Percentiles rank a stretch among this genome's conserved stretches.
Evolutionary conservation across 2,888 invertebrate species (phyloP).

Genomic region (Geotrupes spiniger): DNA sequence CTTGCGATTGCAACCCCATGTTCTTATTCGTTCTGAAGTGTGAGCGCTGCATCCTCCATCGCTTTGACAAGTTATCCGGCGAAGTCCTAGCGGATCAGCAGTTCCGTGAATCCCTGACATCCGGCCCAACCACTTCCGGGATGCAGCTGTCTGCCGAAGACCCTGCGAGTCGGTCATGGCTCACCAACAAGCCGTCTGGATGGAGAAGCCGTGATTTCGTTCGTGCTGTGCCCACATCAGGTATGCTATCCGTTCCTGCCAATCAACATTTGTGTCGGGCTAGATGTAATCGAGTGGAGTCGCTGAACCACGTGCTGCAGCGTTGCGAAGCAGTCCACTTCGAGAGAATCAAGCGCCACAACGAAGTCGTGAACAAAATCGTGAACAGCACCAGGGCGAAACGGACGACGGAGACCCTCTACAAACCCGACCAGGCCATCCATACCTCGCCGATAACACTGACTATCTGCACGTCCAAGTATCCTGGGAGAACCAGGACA

Average conservation of each 20-base stretch:
- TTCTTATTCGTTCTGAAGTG: background rate
- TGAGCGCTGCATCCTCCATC: background rate
- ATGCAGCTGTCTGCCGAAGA: conserved; percentile 4
- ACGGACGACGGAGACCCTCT: conserved; percentile 13
- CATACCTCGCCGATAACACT: background rate
- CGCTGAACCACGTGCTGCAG: conserved; percentile 26
- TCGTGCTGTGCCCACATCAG: conserved; percentile 6
- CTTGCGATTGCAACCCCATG: conserved; percentile 13
- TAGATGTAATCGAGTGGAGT: conserved; percentile 24
- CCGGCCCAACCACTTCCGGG: conserved; percentile 6
- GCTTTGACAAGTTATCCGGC: background rate
- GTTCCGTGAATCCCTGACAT: too few relatives aligned
- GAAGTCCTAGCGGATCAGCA: background rate
- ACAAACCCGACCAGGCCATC: conserved; percentile 27
- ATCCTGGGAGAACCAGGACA: conserved; percentile 23
- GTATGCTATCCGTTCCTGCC: background rate
- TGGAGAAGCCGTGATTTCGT: conserved; percentile 23
- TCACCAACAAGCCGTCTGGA: conserved; percentile 13
- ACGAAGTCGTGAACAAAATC: too few relatives aligned
- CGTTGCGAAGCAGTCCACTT: conserved; percentile 19
- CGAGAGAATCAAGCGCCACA: conserved; percentile 24
- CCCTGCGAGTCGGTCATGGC: conserved; percentile 21
- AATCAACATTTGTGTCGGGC: conserved; percentile 16
- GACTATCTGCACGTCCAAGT: conserved; percentile 16
- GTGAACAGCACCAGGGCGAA: conserved; percentile 17